A percentile compares a stretch with the other conserved stretches of the same genome.
phyloP scores from a whole-genome alignment of 2,888 invertebrate genomes.

The Melanotus villosus region DNA sequence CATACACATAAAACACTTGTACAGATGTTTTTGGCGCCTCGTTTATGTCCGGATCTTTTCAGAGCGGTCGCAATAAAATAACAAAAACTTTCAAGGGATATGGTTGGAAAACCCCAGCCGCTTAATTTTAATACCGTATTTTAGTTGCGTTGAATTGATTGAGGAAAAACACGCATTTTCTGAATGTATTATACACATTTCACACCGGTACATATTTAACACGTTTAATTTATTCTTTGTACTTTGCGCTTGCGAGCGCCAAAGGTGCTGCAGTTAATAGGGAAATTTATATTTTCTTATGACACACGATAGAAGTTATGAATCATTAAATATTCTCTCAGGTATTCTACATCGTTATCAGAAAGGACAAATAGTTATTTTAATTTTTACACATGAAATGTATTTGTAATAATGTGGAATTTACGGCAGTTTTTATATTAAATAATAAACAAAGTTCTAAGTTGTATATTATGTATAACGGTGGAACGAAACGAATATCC shows the following conservation, averaged over 20 bases:
- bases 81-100: too few relatives aligned
- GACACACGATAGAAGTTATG: conserved; percentile 1
- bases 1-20: conserved; percentile 34
- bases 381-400: too few relatives aligned
- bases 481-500: too few relatives aligned
- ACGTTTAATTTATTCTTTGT: conserved; percentile 26
- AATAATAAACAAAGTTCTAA: too few relatives aligned
- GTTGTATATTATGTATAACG: too few relatives aligned
- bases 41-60: neutral
- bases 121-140: conserved; percentile 39
- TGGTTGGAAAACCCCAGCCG: conserved; percentile 9
- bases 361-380: too few relatives aligned
- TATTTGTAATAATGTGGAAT: too few relatives aligned
- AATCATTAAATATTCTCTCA: neutral
- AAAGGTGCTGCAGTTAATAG: conserved; percentile 3
- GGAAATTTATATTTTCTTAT: neutral
- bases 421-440: too few relatives aligned
- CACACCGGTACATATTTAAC: conserved; percentile 19
- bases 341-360: too few relatives aligned
- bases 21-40: conserved; percentile 41
- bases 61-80: too few relatives aligned
- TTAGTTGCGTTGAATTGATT: conserved; percentile 42
- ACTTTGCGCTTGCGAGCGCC: neutral
- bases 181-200: conserved; percentile 40
- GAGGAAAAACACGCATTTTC: conserved; percentile 43